phyloP scores from a whole-genome alignment of 2,888 invertebrate genomes.

The Thera britannica region DNA sequence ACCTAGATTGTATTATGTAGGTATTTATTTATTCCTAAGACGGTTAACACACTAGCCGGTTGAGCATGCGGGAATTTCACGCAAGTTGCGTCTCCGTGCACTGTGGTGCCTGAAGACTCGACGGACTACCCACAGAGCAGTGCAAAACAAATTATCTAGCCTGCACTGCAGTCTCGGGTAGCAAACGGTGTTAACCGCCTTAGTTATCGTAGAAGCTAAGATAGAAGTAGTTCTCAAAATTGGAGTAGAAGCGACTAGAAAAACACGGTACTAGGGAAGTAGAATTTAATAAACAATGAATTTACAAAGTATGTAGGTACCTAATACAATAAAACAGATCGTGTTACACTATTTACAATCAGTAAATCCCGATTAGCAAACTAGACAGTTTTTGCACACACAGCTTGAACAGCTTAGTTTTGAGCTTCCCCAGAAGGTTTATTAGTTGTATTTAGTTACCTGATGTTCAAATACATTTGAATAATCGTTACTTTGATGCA shows the following conservation, averaged over 20 bases:
- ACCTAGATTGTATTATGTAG: conserved; percentile 32
- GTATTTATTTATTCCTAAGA: neutral
- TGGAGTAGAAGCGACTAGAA: conserved; percentile 15
- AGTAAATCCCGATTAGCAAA: conserved; percentile 18
- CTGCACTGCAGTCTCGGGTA: neutral
- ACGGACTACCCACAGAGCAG: neutral
- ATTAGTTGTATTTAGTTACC: conserved; percentile 20
- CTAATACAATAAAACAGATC: neutral
- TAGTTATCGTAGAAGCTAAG: conserved; percentile 27
- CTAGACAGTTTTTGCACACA: conserved; percentile 31
- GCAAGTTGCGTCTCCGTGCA: neutral
- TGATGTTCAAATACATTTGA: neutral
- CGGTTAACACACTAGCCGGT: neutral
- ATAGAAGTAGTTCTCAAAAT: conserved; percentile 19
- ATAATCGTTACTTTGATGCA: neutral
- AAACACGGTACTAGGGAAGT: conserved; percentile 20
- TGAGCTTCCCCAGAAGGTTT: conserved; percentile 23
- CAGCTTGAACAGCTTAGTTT: conserved; percentile 31
- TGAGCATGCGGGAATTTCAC: neutral
- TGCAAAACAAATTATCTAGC: neutral
- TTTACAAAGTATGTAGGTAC: conserved; percentile 3
- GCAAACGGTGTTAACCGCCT: neutral
- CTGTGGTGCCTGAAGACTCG: neutral
- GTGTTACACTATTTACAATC: conserved; percentile 12
- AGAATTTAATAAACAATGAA: conserved; percentile 14